Percentiles rank a stretch among this genome's conserved stretches.
Conservation (phyloP, 2,797 vertebrate species). For the Hozukius guyotensis region DNA sequence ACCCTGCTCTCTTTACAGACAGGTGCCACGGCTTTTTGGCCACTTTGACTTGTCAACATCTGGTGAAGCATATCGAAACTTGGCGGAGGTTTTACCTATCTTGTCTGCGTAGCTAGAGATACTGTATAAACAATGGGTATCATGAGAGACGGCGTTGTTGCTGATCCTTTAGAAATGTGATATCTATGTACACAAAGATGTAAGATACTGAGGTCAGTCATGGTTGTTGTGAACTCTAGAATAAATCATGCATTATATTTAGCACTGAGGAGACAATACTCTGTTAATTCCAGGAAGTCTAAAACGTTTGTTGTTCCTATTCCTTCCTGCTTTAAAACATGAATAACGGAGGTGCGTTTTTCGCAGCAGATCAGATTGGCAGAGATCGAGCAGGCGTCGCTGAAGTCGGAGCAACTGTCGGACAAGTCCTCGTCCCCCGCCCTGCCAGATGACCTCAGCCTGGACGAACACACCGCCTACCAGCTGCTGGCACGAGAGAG, state of each 20-base stretch:
- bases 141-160: slow-evolving; percentile 8
- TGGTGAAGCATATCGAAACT: slow-evolving; percentile 54
- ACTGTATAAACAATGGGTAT: neutral
- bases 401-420: slow-evolving; percentile 90
- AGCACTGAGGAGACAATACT: neutral
- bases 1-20: slow-evolving; percentile 61
- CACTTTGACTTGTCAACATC: slow-evolving; percentile 63
- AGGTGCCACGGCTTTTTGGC: slow-evolving; percentile 53
- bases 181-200: neutral
- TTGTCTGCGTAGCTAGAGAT: slow-evolving; percentile 38
- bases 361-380: slow-evolving; percentile 94
- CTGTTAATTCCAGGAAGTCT: neutral
- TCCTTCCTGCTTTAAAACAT: neutral
- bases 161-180: slow-evolving; percentile 11
- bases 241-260: neutral
- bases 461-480: slow-evolving; percentile 87
- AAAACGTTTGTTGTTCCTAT: neutral
- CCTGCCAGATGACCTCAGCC: slow-evolving; percentile 91
- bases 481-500: slow-evolving; percentile 83
- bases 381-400: slow-evolving; percentile 94
- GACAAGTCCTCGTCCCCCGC: slow-evolving; percentile 95
- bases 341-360: slow-evolving; percentile 53
- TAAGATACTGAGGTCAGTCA: neutral
- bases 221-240: neutral
- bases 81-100: slow-evolving; percentile 53